These are phyloP conservation scores for Anomalospiza imberbis DNA, from an alignment of 2,797 vertebrate species.

Conservation along the genomic window DNA sequence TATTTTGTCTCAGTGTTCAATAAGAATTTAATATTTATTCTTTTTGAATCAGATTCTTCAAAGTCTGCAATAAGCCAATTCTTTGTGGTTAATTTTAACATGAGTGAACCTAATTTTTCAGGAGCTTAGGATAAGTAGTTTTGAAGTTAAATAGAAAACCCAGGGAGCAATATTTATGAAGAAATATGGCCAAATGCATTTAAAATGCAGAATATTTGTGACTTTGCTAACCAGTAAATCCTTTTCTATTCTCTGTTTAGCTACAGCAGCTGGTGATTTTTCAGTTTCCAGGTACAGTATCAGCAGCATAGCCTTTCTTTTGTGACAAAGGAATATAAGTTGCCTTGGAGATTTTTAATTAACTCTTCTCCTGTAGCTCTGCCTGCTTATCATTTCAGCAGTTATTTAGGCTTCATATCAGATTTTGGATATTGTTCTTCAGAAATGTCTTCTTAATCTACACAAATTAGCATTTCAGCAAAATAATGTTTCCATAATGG, in stretches of 20 bases:
- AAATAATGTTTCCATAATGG: conserved; percentile 17
- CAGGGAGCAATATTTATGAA: conserved; percentile 14
- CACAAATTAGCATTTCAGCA: conserved; percentile 62
- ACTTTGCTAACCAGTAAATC: conserved; percentile 1
- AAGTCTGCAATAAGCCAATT: not conserved
- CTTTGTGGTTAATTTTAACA: conserved; percentile 53
- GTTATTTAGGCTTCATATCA: conserved; percentile 67
- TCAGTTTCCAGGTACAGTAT: conserved; percentile 63
- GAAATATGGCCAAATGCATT: not conserved
- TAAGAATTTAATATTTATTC: conserved; percentile 17
- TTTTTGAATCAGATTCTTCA: not conserved
- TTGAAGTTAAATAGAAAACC: conserved; percentile 32
- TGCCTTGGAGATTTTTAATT: conserved; percentile 76
- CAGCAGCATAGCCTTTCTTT: conserved; percentile 52
- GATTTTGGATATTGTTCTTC: conserved; percentile 65
- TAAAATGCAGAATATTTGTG: conserved; percentile 34
- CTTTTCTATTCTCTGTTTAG: conserved; percentile 1
- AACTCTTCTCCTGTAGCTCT: conserved; percentile 66
- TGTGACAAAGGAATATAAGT: conserved; percentile 70
- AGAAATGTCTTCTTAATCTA: conserved; percentile 57
- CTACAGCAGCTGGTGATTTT: conserved; percentile 43
- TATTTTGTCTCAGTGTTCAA: not conserved
- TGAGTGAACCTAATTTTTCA: conserved; percentile 36
- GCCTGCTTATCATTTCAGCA: conserved; percentile 64
- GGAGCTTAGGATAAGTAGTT: not conserved